Evolutionary conservation across 2,888 invertebrate genomes (phyloP).

Genomic region (Patella depressa): DNA sequence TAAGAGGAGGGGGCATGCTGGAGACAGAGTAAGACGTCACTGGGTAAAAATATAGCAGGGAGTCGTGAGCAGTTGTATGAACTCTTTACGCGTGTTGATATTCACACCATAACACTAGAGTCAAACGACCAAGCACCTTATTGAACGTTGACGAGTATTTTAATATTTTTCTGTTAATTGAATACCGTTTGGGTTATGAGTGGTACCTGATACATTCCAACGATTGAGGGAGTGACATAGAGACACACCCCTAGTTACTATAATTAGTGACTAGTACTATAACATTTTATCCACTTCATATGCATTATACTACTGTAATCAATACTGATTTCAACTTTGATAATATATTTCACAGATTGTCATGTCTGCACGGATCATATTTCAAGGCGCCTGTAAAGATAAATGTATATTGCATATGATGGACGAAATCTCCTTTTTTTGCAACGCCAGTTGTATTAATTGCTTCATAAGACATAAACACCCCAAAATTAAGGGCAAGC

Average conservation of each 20-base stretch:
- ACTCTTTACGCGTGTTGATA: not conserved
- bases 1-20: not conserved
- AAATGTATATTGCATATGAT: too few relatives aligned
- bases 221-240: not conserved
- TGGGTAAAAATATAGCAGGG: not conserved
- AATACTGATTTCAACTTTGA: too few relatives aligned
- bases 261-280: slow-evolving; percentile 6
- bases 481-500: too few relatives aligned
- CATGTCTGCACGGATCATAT: too few relatives aligned
- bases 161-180: slow-evolving; percentile 7
- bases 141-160: not conserved
- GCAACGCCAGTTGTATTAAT: too few relatives aligned
- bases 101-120: not conserved
- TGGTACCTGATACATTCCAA: not conserved
- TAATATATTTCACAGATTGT: too few relatives aligned
- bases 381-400: too few relatives aligned
- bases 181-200: not conserved
- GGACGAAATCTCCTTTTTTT: too few relatives aligned
- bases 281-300: too few relatives aligned
- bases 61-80: not conserved
- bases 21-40: not conserved
- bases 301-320: too few relatives aligned
- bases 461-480: too few relatives aligned
- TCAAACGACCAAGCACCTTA: slow-evolving; percentile 1
- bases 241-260: not conserved